These are phyloP conservation scores for Pyrrhopygopsis socrates DNA, from an alignment of 2,888 invertebrate genomes.

Conservation along the genomic window DNA sequence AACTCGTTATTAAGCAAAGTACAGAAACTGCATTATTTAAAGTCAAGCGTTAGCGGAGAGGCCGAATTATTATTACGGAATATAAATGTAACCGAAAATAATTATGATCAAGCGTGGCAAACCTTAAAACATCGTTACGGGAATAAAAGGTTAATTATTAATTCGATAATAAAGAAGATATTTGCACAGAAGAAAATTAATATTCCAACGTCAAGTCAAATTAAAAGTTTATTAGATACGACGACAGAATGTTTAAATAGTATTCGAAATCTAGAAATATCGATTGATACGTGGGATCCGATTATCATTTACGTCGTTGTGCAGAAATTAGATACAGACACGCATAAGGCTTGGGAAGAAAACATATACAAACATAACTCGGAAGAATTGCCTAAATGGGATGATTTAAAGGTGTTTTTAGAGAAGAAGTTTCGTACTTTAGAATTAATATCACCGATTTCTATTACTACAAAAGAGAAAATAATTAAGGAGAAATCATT, in stretches of 20 bases:
- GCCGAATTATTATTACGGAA: slow-evolving; percentile 61
- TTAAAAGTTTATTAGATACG: slow-evolving; percentile 80
- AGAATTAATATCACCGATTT: slow-evolving; percentile 34
- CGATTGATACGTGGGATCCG: slow-evolving; percentile 69
- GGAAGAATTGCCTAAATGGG: slow-evolving; percentile 44
- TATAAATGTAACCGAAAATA: slow-evolving; percentile 47
- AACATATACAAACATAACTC: slow-evolving; percentile 27
- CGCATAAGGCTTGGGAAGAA: slow-evolving; percentile 74
- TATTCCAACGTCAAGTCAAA: slow-evolving; percentile 55
- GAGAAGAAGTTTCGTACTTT: slow-evolving; percentile 59
- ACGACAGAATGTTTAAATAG: slow-evolving; percentile 43
- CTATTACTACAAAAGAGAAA: background rate
- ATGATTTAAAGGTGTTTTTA: slow-evolving; percentile 36
- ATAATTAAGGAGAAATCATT: slow-evolving; percentile 6
- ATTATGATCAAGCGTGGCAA: slow-evolving; percentile 71
- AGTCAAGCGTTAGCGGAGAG: slow-evolving; percentile 73
- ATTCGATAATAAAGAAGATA: slow-evolving; percentile 70
- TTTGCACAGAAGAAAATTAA: slow-evolving; percentile 73
- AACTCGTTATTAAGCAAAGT: slow-evolving; percentile 45
- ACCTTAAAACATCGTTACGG: slow-evolving; percentile 61
- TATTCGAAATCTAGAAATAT: slow-evolving; percentile 9
- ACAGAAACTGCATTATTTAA: slow-evolving; percentile 75
- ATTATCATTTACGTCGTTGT: slow-evolving; percentile 73
- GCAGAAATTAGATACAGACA: slow-evolving; percentile 76
- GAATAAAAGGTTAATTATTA: slow-evolving; percentile 72